Conservation (phyloP, 2,113 vertebrate genomes). For the Argyrosomus japonicus region DNA sequence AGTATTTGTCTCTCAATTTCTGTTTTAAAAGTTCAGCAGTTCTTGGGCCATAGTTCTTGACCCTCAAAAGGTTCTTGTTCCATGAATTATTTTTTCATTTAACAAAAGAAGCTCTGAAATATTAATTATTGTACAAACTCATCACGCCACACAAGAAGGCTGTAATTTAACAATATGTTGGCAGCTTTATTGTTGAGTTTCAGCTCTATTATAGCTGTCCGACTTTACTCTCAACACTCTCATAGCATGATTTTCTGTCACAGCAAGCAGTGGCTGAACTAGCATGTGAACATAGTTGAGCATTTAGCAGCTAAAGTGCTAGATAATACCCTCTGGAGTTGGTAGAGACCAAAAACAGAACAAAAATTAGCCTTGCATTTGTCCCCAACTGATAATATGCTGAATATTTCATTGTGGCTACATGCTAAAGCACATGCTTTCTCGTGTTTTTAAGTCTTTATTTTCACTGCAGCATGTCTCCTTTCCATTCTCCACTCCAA, state of each 20-base stretch:
- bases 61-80: too few relatives aligned
- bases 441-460: not conserved
- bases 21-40: too few relatives aligned
- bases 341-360: not conserved
- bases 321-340: not conserved
- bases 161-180: not conserved
- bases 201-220: not conserved
- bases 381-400: not conserved
- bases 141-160: not conserved
- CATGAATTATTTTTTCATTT: not conserved
- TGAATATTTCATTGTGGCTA: not conserved
- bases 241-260: too few relatives aligned
- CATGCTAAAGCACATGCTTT: not conserved
- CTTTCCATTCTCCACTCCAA: not conserved
- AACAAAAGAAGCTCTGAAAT: not conserved
- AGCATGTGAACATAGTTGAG: not conserved
- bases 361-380: not conserved
- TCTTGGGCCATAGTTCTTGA: too few relatives aligned
- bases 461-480: not conserved
- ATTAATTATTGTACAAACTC: not conserved
- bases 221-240: not conserved
- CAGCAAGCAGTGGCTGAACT: too few relatives aligned
- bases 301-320: not conserved
- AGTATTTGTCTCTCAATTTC: too few relatives aligned
- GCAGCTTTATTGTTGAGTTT: not conserved